Base-by-base conservation (phyloP, 1,140 invertebrate species). In the Adoxophyes honmai region DNA sequence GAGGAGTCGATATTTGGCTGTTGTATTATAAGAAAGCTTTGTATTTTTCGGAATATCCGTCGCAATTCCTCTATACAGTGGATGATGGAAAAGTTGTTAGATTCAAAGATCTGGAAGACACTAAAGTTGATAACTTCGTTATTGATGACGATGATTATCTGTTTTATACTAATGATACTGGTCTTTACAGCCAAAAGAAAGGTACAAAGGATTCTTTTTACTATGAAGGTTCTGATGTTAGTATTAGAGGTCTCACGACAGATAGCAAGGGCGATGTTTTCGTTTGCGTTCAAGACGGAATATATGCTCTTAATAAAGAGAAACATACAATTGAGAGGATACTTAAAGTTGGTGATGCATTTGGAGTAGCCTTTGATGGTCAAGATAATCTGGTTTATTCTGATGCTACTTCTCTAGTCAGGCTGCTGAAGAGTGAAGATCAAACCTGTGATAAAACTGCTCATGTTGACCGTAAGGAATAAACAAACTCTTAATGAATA, bases 311-410 rank as follows among this genome's bases (percentile, higher is more conserved):
- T 1, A 62, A 73, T 37, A 81, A 75, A 61, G 34, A 52, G 4
- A 59, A 36, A 4, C 16, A 14, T 6, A 52, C 35, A 6, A 35
- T 85, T 11, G 62, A 76, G 4, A 77, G 75, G 62, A 35, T 79
- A 9, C 10, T 75, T 0, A 64, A 64, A 13, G 14, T 78, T 4
- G 61, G 77, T 36, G 84, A 85, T 28, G 68, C 60, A 0, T 85
- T 82, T 44, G 80, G 81, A 8, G 37, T 84, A 5, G 72, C 81
- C 4, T 84, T 87, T 59, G 84, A 87, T 59, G 70, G 59, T 48
- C 64, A 70, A 6, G 78, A 84, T 60, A 76, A 84, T 61, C 73
- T 86, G 13, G 57, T 87, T 38, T 87, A 84, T 54, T 68, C 81
- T 4, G 75, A 87, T 62, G 75, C 66, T 1, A 70, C 38, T 6